phyloP scores from a whole-genome alignment of 2,113 vertebrate species.

The Clarias macrocephalus region DNA sequence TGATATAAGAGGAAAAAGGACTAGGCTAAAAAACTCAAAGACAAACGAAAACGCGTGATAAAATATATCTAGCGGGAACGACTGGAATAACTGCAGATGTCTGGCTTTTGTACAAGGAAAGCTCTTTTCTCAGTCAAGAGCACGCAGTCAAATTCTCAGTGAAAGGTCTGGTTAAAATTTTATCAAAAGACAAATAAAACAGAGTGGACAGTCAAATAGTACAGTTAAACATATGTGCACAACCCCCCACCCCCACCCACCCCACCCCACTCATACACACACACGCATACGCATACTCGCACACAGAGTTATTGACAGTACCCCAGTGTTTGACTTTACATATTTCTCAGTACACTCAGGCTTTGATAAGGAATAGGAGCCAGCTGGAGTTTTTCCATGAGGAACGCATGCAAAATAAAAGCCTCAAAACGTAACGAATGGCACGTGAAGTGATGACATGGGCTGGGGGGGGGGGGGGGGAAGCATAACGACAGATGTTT shows the following conservation, averaged over 20 bases:
- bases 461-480: too few relatives aligned
- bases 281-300: conserved; percentile 8
- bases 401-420: conserved; percentile 19
- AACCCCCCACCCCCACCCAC: not conserved
- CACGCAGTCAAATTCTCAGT: conserved; percentile 45
- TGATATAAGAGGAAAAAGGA: conserved; percentile 47
- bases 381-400: conserved; percentile 33
- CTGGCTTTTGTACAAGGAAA: conserved; percentile 27
- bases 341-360: conserved; percentile 32
- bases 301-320: conserved; percentile 18
- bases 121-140: conserved; percentile 34
- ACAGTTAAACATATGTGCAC: conserved; percentile 28
- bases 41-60: conserved; percentile 24
- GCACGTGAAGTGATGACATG: not conserved
- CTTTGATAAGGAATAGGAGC: conserved; percentile 29
- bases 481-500: too few relatives aligned
- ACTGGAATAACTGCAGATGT: conserved; percentile 28
- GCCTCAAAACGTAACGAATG: not conserved
- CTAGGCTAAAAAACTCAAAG: conserved; percentile 33
- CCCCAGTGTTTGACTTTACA: conserved; percentile 36
- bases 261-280: not conserved
- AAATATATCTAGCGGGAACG: conserved; percentile 29
- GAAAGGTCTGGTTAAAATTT: conserved; percentile 64
- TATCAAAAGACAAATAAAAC: conserved; percentile 62
- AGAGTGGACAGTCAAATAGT: conserved; percentile 60